Percentiles rank a stretch among this genome's conserved stretches.
phyloP scores from a whole-genome alignment of 2,113 vertebrate species.

The Oncorhynchus clarkii region DNA sequence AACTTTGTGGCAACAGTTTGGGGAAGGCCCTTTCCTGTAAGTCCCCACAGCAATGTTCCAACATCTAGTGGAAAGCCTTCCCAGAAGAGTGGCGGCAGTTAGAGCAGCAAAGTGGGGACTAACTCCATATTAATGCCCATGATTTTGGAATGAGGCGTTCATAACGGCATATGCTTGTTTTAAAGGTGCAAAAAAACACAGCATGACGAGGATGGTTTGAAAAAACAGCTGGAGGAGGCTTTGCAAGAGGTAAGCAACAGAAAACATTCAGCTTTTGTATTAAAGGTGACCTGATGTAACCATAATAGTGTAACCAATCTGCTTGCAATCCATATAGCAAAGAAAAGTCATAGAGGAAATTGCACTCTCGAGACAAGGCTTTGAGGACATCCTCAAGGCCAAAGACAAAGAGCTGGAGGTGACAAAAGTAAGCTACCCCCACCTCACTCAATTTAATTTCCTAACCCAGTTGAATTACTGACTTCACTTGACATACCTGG shows the following conservation, averaged over 20 bases:
- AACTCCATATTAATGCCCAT: too few relatives aligned
- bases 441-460: neutral
- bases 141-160: neutral
- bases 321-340: constrained; percentile 38
- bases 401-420: constrained; percentile 92
- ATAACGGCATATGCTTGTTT: constrained; percentile 11
- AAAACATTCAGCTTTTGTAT: neutral
- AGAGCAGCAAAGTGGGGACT: too few relatives aligned
- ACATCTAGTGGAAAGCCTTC: too few relatives aligned
- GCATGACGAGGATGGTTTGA: constrained; percentile 19
- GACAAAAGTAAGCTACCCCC: constrained; percentile 78
- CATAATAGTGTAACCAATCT: neutral
- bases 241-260: constrained; percentile 81
- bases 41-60: too few relatives aligned
- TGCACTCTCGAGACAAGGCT: constrained; percentile 79
- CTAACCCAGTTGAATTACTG: neutral
- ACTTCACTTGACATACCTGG: neutral
- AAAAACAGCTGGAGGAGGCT: constrained; percentile 74
- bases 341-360: constrained; percentile 84
- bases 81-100: too few relatives aligned
- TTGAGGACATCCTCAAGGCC: constrained; percentile 86
- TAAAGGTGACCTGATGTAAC: neutral
- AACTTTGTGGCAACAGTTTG: too few relatives aligned
- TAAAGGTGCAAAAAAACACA: constrained; percentile 74
- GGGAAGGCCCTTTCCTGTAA: too few relatives aligned